These are phyloP conservation scores for Zosterops pallidus DNA, from an alignment of 2,113 vertebrate genomes.

Conservation along the genomic window DNA sequence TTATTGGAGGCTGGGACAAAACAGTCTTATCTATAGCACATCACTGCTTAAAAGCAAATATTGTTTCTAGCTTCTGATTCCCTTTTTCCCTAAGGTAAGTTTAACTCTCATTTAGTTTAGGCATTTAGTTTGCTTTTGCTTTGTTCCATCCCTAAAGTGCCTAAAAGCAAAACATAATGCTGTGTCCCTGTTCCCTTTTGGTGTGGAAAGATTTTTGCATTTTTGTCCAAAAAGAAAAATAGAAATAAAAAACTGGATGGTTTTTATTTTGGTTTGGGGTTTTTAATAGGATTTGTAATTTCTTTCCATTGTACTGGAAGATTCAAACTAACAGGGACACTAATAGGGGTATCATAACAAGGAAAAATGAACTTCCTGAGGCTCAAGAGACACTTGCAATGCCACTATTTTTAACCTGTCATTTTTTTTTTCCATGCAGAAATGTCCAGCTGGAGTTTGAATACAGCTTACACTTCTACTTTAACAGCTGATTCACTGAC, in stretches of 20 bases:
- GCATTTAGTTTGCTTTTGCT: neutral
- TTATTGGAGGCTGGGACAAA: neutral
- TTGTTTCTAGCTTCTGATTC: conserved; percentile 34
- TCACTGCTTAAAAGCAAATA: conserved; percentile 28
- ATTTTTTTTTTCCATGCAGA: neutral
- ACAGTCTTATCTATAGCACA: conserved; percentile 1
- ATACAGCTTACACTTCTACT: neutral
- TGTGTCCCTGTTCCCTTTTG: neutral
- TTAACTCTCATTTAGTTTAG: conserved; percentile 22
- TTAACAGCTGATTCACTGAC: neutral
- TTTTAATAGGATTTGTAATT: neutral
- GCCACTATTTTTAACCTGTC: neutral
- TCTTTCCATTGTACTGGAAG: neutral
- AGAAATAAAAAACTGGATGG: neutral
- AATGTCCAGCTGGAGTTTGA: neutral
- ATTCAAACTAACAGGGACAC: neutral
- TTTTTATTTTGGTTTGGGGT: neutral
- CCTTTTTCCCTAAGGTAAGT: conserved; percentile 8
- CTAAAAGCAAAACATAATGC: neutral
- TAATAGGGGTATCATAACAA: neutral
- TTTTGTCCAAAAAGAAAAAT: neutral
- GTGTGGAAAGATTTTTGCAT: neutral
- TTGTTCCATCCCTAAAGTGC: neutral
- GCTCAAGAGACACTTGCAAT: neutral
- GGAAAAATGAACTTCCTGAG: neutral